Evolutionary conservation across 2,797 vertebrate species (phyloP).

Genomic region (Gadopsis bispinosus): DNA sequence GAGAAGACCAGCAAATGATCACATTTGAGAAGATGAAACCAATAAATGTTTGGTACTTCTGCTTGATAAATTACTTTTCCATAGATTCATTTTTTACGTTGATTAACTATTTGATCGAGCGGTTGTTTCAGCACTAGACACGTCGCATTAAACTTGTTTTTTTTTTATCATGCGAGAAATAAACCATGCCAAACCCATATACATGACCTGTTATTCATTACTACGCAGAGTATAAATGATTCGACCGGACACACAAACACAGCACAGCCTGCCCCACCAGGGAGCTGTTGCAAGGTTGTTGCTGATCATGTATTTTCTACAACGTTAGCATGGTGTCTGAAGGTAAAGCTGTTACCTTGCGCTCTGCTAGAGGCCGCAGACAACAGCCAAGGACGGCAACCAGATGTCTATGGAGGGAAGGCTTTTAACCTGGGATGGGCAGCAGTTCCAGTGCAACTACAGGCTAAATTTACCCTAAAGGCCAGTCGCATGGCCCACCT

Average conservation of each 20-base stretch:
- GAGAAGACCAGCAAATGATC: background rate
- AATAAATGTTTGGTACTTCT: background rate
- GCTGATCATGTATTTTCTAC: slow-evolving; percentile 50
- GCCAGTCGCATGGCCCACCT: slow-evolving; percentile 60
- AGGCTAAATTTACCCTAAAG: slow-evolving; percentile 60
- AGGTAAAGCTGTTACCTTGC: slow-evolving; percentile 65
- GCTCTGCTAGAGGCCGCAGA: slow-evolving; percentile 47
- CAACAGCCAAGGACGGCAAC: slow-evolving; percentile 57
- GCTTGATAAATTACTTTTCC: background rate
- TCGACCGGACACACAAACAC: slow-evolving; percentile 33
- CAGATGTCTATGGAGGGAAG: slow-evolving; percentile 59
- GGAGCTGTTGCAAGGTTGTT: slow-evolving; percentile 58
- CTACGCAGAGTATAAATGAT: slow-evolving; percentile 26
- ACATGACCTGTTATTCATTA: slow-evolving; percentile 22
- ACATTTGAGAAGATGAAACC: background rate
- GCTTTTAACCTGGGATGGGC: slow-evolving; percentile 47
- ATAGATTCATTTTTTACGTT: background rate
- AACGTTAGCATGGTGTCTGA: slow-evolving; percentile 39
- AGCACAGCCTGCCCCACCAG: slow-evolving; percentile 29
- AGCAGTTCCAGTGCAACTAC: slow-evolving; percentile 38
- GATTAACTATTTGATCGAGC: background rate
- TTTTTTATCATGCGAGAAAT: slow-evolving; percentile 4
- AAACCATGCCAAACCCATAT: background rate
- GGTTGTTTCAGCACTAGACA: background rate
- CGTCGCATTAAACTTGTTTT: background rate